Percentiles rank a stretch among this genome's conserved stretches.
phyloP scores from a whole-genome alignment of 2,888 invertebrate species.

The Stegana nigrithorax region DNA sequence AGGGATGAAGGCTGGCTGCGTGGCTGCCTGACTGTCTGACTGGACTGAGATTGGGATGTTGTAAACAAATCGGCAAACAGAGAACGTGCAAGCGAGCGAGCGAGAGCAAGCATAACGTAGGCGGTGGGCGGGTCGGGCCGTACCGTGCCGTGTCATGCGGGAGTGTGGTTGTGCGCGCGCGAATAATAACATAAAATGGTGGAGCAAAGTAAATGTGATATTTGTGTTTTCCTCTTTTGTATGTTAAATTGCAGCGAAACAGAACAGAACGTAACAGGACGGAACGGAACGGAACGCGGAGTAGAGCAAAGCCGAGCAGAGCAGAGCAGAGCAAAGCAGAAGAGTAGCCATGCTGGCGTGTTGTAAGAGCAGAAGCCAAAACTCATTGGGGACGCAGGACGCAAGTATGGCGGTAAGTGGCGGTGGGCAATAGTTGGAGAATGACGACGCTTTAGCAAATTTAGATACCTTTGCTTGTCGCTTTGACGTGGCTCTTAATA shows the following conservation, averaged over 20 bases:
- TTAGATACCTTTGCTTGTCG: slow-evolving; percentile 63
- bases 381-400: no score
- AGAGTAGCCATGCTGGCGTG: background rate
- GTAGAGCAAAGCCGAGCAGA: slow-evolving; percentile 13
- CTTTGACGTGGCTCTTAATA: slow-evolving; percentile 66
- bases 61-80: slow-evolving; percentile 57
- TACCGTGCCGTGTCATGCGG: no score
- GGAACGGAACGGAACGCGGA: slow-evolving; percentile 19
- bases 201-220: slow-evolving; percentile 59
- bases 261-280: no score
- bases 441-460: slow-evolving; percentile 52
- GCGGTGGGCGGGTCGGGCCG: slow-evolving; percentile 2
- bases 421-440: slow-evolving; percentile 35
- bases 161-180: no score
- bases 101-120: background rate
- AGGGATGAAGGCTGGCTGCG: slow-evolving; percentile 20
- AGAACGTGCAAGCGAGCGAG: slow-evolving; percentile 5
- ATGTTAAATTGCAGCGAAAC: no score
- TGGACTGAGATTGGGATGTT: slow-evolving; percentile 47
- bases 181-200: slow-evolving; percentile 55
- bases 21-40: background rate
- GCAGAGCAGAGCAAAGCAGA: slow-evolving; percentile 14
- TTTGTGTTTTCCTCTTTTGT: slow-evolving; percentile 55
- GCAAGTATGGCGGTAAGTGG: slow-evolving; percentile 19
- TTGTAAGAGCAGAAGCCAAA: slow-evolving; percentile 51